Conservation (phyloP, 1,140 invertebrate species). For the Holcopasites calliopsidis region DNA sequence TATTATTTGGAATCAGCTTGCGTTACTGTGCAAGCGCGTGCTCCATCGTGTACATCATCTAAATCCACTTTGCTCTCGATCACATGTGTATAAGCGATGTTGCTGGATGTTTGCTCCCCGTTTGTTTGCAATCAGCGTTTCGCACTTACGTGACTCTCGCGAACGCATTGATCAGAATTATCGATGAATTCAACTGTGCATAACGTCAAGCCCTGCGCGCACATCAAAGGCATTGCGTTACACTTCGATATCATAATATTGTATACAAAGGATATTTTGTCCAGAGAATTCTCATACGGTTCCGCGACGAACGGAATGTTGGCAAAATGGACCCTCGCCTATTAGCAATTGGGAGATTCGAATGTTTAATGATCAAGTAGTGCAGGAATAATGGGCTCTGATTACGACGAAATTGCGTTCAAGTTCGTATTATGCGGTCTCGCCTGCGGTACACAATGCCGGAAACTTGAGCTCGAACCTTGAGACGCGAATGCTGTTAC, state of each 20-base stretch:
- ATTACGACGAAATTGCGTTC: background rate
- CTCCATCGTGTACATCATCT: constrained; percentile 10
- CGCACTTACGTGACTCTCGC: constrained; percentile 43
- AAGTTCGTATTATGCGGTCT: background rate
- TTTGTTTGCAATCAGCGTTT: constrained; percentile 62
- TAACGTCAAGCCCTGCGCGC: too few relatives aligned
- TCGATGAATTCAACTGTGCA: constrained; percentile 30
- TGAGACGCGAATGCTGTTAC: background rate
- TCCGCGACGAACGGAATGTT: background rate
- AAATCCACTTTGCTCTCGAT: constrained; percentile 52
- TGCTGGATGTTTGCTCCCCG: constrained; percentile 41
- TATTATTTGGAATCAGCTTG: constrained; percentile 53
- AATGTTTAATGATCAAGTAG: too few relatives aligned
- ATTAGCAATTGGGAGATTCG: too few relatives aligned
- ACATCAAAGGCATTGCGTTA: background rate
- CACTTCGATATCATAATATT: background rate
- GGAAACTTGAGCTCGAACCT: background rate
- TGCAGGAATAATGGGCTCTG: background rate
- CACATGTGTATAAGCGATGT: constrained; percentile 46
- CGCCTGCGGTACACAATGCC: background rate
- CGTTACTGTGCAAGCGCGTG: constrained; percentile 36
- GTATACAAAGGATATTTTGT: too few relatives aligned
- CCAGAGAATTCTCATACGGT: background rate
- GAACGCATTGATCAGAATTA: constrained; percentile 37
- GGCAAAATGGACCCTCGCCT: too few relatives aligned